These are phyloP conservation scores for Tyrophagus putrescentiae DNA, from an alignment of 1,140 invertebrate species.

Conservation along the genomic window DNA sequence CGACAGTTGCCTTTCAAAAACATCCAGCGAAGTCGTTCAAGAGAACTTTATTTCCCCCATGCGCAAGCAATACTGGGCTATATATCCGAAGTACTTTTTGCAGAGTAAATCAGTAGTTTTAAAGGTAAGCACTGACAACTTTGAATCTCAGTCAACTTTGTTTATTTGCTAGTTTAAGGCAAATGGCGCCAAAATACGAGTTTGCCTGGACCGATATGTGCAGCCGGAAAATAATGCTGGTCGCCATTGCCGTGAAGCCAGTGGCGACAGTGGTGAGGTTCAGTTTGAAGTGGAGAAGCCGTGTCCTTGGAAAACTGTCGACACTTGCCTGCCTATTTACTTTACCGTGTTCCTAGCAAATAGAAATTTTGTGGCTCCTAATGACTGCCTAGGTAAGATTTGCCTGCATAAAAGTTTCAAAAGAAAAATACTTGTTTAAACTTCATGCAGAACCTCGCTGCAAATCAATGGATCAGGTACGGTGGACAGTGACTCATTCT, in stretches of 20 bases:
- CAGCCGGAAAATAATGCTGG: neutral
- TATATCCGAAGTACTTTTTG: constrained; percentile 24
- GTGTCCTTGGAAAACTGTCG: constrained; percentile 11
- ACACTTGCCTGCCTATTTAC: constrained; percentile 3
- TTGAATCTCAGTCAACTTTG: neutral
- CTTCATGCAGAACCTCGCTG: neutral
- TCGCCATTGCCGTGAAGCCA: constrained; percentile 1
- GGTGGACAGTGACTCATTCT: constrained; percentile 8
- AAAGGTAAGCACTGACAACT: neutral
- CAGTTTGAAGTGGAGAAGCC: neutral
- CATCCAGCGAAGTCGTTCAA: neutral
- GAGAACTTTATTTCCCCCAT: constrained; percentile 11
- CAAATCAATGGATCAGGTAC: constrained; percentile 11
- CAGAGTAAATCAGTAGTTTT: constrained; percentile 12
- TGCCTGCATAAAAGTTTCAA: neutral
- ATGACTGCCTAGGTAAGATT: constrained; percentile 1
- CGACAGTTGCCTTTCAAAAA: neutral
- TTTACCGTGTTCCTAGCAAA: constrained; percentile 2
- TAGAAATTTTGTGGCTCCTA: neutral
- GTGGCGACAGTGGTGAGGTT: neutral
- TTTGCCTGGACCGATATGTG: constrained; percentile 10
- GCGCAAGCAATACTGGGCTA: constrained; percentile 23
- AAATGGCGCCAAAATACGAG: neutral
- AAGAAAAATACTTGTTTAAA: neutral
- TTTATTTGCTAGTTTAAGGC: constrained; percentile 14